phyloP scores from a whole-genome alignment of 2,113 vertebrate genomes.

The Petrocephalus microphthalmus region DNA sequence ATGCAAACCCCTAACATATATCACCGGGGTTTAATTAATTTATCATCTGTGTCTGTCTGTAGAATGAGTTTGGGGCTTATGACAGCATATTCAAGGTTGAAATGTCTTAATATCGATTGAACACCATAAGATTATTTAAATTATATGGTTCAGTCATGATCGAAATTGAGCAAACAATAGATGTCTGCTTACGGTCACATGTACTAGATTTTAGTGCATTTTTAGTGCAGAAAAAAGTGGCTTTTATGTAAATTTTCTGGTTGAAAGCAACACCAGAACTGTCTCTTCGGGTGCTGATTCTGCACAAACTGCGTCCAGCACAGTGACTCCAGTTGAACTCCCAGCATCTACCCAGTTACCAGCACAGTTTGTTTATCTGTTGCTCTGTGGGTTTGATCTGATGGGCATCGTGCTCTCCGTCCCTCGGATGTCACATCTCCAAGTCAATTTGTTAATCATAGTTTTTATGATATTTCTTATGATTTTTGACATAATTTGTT shows the following conservation, averaged over 20 bases:
- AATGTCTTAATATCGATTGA: constrained; percentile 25
- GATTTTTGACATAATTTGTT: too few relatives aligned
- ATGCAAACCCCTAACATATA: constrained; percentile 26
- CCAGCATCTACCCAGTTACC: neutral
- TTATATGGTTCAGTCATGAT: neutral
- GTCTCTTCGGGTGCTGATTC: neutral
- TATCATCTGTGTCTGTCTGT: constrained; percentile 19
- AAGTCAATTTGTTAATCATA: too few relatives aligned
- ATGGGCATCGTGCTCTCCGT: neutral
- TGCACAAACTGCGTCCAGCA: neutral
- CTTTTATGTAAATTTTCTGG: neutral
- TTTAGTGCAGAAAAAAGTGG: too few relatives aligned
- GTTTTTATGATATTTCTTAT: too few relatives aligned
- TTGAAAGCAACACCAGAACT: neutral
- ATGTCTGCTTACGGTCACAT: neutral
- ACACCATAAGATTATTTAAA: neutral
- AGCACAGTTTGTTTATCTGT: neutral
- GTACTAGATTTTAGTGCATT: neutral
- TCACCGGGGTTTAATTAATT: constrained; percentile 35
- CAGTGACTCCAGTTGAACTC: neutral
- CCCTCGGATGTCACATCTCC: neutral
- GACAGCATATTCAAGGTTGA: constrained; percentile 3
- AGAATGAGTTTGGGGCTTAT: constrained; percentile 21
- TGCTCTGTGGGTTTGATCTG: neutral
- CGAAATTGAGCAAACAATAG: neutral